Percentiles rank a stretch among this genome's conserved stretches.
Conservation (phyloP, 92 coral and sea anemone species). For the Phenganax marumi region DNA sequence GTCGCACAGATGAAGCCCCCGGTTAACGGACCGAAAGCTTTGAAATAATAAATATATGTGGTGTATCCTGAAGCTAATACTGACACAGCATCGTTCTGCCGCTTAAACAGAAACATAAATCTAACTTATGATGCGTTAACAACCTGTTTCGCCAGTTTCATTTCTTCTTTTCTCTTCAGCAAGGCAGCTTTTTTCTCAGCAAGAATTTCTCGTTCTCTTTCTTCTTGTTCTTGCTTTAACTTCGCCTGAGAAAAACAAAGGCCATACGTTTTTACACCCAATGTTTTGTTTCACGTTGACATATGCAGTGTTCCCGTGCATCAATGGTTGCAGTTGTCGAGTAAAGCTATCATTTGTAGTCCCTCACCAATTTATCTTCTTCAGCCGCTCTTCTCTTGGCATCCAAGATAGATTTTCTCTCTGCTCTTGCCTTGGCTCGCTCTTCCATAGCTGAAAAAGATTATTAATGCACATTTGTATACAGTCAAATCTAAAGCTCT, state of each 20-base stretch:
- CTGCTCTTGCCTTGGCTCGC: constrained; percentile 78
- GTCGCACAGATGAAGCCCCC: too few relatives aligned
- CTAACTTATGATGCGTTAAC: neutral
- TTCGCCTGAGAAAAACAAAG: constrained; percentile 55
- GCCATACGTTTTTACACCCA: neutral
- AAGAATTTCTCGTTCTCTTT: constrained; percentile 68
- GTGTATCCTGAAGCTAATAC: too few relatives aligned
- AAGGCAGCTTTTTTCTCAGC: constrained; percentile 76
- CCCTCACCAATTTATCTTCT: constrained; percentile 83
- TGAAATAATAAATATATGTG: too few relatives aligned
- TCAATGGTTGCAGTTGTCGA: neutral
- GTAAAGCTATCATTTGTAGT: neutral
- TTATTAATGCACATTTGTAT: neutral
- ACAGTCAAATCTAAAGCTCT: too few relatives aligned
- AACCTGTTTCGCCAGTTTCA: constrained; percentile 76
- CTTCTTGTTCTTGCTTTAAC: constrained; percentile 79
- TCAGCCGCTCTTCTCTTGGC: constrained; percentile 79
- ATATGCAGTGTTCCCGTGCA: neutral
- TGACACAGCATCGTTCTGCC: neutral
- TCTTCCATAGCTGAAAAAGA: constrained; percentile 85
- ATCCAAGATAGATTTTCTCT: constrained; percentile 71
- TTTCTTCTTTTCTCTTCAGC: constrained; percentile 81
- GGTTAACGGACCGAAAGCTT: too few relatives aligned
- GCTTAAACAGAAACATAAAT: neutral
- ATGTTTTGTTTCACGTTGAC: neutral